Base-by-base conservation (phyloP, 1,140 invertebrate genomes). In the Panulirus ornatus region DNA sequence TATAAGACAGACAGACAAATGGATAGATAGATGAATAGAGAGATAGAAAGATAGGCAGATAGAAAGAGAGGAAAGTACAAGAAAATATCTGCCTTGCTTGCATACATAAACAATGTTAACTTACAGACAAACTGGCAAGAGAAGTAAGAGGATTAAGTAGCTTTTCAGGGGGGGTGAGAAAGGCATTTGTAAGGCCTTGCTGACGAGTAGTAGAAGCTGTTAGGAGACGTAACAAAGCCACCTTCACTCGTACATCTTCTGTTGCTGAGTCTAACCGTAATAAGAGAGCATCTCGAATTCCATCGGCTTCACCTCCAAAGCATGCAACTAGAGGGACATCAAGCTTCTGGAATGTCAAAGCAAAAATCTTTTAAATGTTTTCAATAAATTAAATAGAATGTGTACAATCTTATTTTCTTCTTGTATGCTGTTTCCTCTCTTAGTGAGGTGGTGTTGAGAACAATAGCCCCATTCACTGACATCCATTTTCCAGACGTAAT, bases 191-290 rank as follows among this genome's bases (percentile, higher is more conserved):
- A 30, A 89, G 88, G 19, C 88, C 88, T 42, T 89, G 88, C 88
- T 89, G 88, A 11, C 70, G 63, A 0, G 79, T 89, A 42, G 88
- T 89, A 36, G 88, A 82, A 36, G 88, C 79, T 11, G 79, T 89
- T 30, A 89, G 71, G 42, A 89, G 88, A 11, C 88, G 79, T 3
- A 89, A 47, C 44, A 89, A 70, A 30, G 88, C 88, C 27, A 96
- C 96, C 93, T 97, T 95, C 94, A 92, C 91, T 19, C 91, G 40
- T 19, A 91, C 83, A 51, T 92, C 91, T 82, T 92, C 88, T 22
- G 91, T 91, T 51, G 89, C 66, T 34, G 91, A 90, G 30, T 91
- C 84, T 44, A 92, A 51, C 14, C 91, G 66, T 30, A 81, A 75
- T 58, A 92, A 89, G 3, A 92, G 85, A 51, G 85, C 85, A 78